Conservation (phyloP, 2,888 invertebrate genomes). For the Stramonita haemastoma region DNA sequence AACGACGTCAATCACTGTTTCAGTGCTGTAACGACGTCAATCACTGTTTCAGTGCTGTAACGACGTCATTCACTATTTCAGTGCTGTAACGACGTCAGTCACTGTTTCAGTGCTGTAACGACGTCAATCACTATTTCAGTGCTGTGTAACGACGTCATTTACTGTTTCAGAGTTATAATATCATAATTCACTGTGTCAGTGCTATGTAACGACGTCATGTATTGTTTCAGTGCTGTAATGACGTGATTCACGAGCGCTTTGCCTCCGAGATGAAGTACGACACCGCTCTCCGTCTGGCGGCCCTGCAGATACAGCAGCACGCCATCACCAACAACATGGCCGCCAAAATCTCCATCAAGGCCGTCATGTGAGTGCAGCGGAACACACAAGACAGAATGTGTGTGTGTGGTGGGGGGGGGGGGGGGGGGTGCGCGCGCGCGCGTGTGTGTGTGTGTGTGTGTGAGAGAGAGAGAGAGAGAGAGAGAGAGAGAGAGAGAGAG, state of each 20-base stretch:
- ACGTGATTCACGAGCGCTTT: constrained; percentile 93
- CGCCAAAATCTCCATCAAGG: constrained; percentile 90
- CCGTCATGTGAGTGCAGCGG: constrained; percentile 87
- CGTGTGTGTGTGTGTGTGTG: too few species aligned
- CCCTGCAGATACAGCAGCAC: constrained; percentile 94
- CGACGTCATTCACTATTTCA: not conserved
- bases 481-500: too few species aligned
- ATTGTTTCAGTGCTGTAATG: constrained; percentile 87
- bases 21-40: not conserved
- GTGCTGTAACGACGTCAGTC: not conserved
- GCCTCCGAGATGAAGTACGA: constrained; percentile 93
- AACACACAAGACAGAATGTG: not conserved
- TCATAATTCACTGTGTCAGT: not conserved
- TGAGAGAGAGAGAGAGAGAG: too few species aligned
- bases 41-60: constrained; percentile 15
- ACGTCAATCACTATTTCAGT: constrained; percentile 85
- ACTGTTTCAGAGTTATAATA: not conserved
- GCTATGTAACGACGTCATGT: not conserved
- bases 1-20: not conserved
- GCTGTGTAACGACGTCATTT: not conserved
- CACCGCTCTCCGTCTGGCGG: constrained; percentile 89
- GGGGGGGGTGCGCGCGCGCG: too few species aligned
- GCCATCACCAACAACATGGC: constrained; percentile 88
- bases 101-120: constrained; percentile 87
- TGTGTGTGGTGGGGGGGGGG: too few species aligned